These are phyloP conservation scores for Fistularia commersonii DNA, from an alignment of 2,797 vertebrate species.

Conservation along the genomic window DNA sequence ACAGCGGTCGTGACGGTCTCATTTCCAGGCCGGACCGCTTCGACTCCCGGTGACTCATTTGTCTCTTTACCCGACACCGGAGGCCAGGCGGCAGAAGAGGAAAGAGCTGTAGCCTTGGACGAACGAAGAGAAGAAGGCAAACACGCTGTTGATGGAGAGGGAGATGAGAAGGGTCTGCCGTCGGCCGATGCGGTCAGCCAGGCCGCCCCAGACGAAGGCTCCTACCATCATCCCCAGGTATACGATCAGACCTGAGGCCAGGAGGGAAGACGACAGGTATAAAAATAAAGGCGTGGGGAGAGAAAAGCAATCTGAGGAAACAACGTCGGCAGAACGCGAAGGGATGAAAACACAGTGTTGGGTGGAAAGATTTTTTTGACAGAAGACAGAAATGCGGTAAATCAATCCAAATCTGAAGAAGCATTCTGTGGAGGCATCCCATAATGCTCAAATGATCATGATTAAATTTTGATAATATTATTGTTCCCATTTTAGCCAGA, in stretches of 20 bases:
- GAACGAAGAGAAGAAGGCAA: constrained; percentile 97
- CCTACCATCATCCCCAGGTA: constrained; percentile 99
- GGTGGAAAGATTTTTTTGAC: background rate
- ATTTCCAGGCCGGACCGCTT: constrained; percentile 4
- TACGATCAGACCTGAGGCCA: constrained; percentile 86
- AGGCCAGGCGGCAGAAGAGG: constrained; percentile 92
- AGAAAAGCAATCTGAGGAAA: background rate
- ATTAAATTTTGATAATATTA: too few species aligned
- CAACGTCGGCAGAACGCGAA: background rate
- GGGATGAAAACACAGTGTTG: background rate
- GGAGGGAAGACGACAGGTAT: background rate
- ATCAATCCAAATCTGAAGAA: too few species aligned
- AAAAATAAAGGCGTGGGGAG: background rate
- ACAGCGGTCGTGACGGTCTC: constrained; percentile 15
- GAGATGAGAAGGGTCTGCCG: constrained; percentile 94
- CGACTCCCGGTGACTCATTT: constrained; percentile 13
- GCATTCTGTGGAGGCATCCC: too few species aligned
- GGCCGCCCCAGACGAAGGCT: constrained; percentile 92
- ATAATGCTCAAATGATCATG: too few species aligned
- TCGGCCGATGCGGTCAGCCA: constrained; percentile 91
- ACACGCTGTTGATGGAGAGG: constrained; percentile 97
- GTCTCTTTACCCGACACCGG: constrained; percentile 88
- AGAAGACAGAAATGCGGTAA: too few species aligned
- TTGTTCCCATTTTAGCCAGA: too few species aligned
- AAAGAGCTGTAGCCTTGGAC: constrained; percentile 96